A percentile compares a stretch with the other conserved stretches of the same genome.
Evolutionary conservation across 2,113 vertebrate species (phyloP).

Genomic region (Indicator maculatus): DNA sequence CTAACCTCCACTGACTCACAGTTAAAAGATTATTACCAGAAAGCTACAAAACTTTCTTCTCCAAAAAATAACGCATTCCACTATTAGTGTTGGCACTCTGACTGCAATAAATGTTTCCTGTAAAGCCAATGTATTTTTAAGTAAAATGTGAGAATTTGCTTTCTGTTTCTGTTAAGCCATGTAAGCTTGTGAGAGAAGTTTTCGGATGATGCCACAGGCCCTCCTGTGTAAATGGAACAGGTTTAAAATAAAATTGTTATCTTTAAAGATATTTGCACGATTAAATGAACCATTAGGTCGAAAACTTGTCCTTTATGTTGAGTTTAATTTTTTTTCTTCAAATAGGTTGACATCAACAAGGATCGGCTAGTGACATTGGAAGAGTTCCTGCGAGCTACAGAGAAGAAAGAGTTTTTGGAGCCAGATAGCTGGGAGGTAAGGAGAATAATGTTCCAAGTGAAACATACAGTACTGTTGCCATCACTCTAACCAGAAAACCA

Average conservation of each 20-base stretch:
- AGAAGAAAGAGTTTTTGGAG: conserved; percentile 95
- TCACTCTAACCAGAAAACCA: not conserved
- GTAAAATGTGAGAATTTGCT: not conserved
- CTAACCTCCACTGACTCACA: not conserved
- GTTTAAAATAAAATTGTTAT: not conserved
- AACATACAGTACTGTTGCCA: not conserved
- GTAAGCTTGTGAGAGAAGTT: not conserved
- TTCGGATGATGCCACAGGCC: not conserved
- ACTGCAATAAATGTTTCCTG: not conserved
- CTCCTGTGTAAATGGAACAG: not conserved
- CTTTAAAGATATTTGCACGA: not conserved
- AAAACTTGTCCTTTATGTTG: not conserved
- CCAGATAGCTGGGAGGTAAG: conserved; percentile 98
- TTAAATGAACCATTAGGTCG: not conserved
- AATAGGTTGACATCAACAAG: conserved; percentile 90
- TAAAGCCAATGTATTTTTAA: not conserved
- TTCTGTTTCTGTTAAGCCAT: not conserved
- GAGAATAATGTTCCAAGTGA: not conserved
- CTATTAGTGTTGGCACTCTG: not conserved
- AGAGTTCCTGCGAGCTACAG: conserved; percentile 91
- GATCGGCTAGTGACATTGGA: conserved; percentile 92
- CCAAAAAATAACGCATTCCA: not conserved
- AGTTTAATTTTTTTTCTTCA: conserved; percentile 27
- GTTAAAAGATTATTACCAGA: conserved; percentile 4
- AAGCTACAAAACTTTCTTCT: not conserved